phyloP scores from a whole-genome alignment of 2,888 invertebrate species.

The Troides oblongomaculatus region DNA sequence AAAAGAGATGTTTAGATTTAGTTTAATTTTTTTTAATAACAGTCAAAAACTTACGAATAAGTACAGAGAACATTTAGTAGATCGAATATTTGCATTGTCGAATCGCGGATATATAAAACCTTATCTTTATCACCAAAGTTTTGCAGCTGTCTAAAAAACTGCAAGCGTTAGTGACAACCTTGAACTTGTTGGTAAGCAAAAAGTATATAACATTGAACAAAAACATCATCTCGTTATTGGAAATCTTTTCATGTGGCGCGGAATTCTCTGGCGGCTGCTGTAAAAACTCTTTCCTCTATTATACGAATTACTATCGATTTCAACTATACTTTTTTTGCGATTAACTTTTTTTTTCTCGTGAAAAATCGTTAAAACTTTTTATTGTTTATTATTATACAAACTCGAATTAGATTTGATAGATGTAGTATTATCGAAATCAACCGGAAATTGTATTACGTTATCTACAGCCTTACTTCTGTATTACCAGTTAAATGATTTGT shows the following conservation, averaged over 20 bases:
- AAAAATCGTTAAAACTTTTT: not conserved
- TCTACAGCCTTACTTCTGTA: not conserved
- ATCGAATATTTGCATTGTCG: not conserved
- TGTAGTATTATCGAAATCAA: not conserved
- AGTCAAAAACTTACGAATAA: not conserved
- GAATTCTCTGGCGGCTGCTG: constrained; percentile 3
- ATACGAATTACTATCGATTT: constrained; percentile 17
- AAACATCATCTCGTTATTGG: constrained; percentile 5
- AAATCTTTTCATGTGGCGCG: constrained; percentile 19
- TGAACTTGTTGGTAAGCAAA: constrained; percentile 10
- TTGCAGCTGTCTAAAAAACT: not conserved
- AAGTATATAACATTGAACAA: constrained; percentile 13
- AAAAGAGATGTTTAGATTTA: too few species aligned
- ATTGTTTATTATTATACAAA: not conserved
- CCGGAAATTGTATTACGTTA: not conserved
- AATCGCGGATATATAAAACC: not conserved
- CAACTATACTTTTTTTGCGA: constrained; percentile 8
- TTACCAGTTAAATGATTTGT: not conserved
- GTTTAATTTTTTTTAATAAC: too few species aligned
- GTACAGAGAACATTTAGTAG: not conserved
- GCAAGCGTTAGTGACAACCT: constrained; percentile 1
- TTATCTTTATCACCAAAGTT: not conserved
- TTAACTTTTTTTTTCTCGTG: not conserved
- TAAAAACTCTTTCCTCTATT: constrained; percentile 20
- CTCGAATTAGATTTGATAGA: too few species aligned